Evolutionary conservation across 2,888 invertebrate genomes (phyloP), one percentile per base, ranked within the genome.

Genomic region (Baccha elongata): DNA sequence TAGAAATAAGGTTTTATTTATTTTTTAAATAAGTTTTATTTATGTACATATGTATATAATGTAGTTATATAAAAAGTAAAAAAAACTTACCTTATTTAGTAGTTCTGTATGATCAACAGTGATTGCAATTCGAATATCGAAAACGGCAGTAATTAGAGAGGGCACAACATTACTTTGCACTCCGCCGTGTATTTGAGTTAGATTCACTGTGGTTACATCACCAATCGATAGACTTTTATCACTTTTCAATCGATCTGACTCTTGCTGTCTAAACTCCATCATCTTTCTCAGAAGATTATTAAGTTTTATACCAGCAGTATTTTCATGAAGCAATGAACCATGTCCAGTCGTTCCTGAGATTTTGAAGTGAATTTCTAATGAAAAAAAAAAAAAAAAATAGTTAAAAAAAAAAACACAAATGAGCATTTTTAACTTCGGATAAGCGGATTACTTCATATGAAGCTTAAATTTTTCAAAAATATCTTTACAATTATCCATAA

Each of bases 151-250:
- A 44, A 97, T 89, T 84, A 92, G 92, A 6, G 94, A 93, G 1
- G 97, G 97, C 6, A 97, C 92, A 0, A 97, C 96, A 88, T 97
- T 97, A 11, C 93, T 91, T 90, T 96, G 96, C 0, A 96, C 93
- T 19, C 97, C 97, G 58, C 97, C 97, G 91, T 92, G 88, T 3
- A 92, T 32, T 84, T 91, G 87, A 1, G 96, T 97, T 42, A 97
- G 90, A 89, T 97, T 97, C 0, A 96, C 91, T 0, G 95, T 93
- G 0, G 94, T 94, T 0, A 96, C 94, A 88, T 96, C 94, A 1
- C 96, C 96, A 19, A 94, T 89, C 29, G 90, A 90, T 8, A 93
- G 85, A n/a, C 90, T 89, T 0, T 91, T 88, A 78, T 93, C 90
- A 0, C 90, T 88, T 8, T 91, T 90, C 5, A 94, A 87, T 85